Evolutionary conservation across 2,113 vertebrate genomes (phyloP).

Genomic region (Gymnocephalus cernua): DNA sequence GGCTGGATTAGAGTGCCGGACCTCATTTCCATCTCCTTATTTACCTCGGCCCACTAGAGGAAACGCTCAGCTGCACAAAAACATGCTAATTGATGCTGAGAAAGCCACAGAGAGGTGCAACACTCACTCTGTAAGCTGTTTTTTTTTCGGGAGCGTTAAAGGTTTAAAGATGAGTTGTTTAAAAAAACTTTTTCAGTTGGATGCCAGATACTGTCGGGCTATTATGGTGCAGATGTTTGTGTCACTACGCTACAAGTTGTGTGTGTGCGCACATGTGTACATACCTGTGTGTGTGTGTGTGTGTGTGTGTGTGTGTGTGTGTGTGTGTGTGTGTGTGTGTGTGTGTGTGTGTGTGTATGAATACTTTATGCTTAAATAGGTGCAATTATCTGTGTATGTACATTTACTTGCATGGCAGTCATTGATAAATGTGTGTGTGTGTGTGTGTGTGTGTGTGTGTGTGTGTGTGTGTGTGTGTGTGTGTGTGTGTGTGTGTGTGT

Average conservation of each 20-base stretch:
- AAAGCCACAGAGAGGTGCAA: slow-evolving; percentile 69
- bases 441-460: no score
- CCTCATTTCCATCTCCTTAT: slow-evolving; percentile 83
- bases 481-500: slow-evolving; percentile 3
- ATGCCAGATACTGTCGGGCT: slow-evolving; percentile 25
- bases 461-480: background rate
- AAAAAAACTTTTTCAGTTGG: slow-evolving; percentile 59
- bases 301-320: background rate
- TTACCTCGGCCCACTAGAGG: slow-evolving; percentile 80
- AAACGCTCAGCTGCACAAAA: slow-evolving; percentile 82
- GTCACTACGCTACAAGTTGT: background rate
- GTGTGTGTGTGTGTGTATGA: no score
- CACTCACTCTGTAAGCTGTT: slow-evolving; percentile 59
- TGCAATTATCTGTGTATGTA: background rate
- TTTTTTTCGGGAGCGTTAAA: slow-evolving; percentile 60
- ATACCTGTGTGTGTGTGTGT: background rate
- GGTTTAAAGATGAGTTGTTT: slow-evolving; percentile 66
- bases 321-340: background rate
- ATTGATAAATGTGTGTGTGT: no score
- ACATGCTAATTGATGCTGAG: slow-evolving; percentile 84
- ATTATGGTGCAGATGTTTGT: slow-evolving; percentile 15
- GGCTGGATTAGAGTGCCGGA: slow-evolving; percentile 83
- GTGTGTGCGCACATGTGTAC: background rate
- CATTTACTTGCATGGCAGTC: no score
- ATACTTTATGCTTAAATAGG: background rate